These are phyloP conservation scores for Asobara japonica DNA, from an alignment of 1,140 invertebrate species.

Conservation along the genomic window DNA sequence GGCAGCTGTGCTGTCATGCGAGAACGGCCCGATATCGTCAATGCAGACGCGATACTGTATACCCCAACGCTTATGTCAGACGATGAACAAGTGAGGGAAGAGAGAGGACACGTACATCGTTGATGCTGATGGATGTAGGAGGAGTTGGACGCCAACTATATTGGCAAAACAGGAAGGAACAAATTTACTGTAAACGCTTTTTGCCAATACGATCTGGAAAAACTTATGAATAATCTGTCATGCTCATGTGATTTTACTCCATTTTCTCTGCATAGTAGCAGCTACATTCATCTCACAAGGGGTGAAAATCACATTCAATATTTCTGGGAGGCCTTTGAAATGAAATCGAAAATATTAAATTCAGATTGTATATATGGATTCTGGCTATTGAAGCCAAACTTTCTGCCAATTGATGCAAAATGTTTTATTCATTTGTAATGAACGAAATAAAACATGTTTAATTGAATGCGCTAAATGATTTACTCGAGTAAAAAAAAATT, in stretches of 20 bases:
- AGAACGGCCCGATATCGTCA: slow-evolving; percentile 27
- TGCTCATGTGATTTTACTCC: background rate
- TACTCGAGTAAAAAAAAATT: background rate
- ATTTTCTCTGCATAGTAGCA: background rate
- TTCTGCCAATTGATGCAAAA: background rate
- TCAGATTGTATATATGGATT: background rate
- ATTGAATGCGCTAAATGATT: background rate
- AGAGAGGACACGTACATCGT: background rate
- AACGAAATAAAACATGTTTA: background rate
- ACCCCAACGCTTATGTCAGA: slow-evolving; percentile 1
- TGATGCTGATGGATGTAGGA: background rate
- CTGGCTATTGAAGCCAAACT: background rate
- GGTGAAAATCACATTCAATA: background rate
- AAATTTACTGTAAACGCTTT: slow-evolving; percentile 39
- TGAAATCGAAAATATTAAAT: background rate
- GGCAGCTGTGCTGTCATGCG: slow-evolving; percentile 33
- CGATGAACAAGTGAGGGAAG: background rate
- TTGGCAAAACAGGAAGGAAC: slow-evolving; percentile 22
- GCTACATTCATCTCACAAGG: background rate
- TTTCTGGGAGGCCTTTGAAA: background rate
- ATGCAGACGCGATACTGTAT: slow-evolving; percentile 5
- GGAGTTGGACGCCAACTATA: slow-evolving; percentile 1
- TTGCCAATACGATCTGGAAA: slow-evolving; percentile 8
- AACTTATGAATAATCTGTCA: slow-evolving; percentile 29
- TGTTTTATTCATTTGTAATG: background rate